Percentiles rank a stretch among this genome's conserved stretches.
Conservation (phyloP, 2,797 vertebrate genomes). For the Peromyscus aztecus region DNA sequence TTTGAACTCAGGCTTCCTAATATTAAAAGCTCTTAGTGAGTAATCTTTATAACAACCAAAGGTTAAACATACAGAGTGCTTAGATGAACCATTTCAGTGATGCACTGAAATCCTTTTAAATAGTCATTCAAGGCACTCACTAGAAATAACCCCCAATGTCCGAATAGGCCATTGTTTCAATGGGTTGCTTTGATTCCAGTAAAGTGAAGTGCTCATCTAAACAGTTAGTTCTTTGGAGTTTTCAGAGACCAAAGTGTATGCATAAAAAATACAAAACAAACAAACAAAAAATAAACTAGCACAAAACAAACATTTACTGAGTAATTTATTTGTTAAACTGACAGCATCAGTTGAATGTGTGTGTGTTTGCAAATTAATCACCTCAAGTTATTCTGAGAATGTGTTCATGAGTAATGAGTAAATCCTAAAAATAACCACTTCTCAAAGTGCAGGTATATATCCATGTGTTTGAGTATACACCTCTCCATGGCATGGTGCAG, state of each 20-base stretch:
- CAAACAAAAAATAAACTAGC: neutral
- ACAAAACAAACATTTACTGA: neutral
- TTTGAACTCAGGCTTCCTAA: constrained; percentile 39
- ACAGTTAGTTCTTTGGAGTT: constrained; percentile 57
- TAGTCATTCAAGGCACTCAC: constrained; percentile 42
- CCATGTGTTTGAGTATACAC: neutral
- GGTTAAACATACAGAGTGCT: constrained; percentile 55
- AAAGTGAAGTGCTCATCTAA: constrained; percentile 68
- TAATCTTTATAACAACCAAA: constrained; percentile 67
- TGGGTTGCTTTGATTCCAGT: constrained; percentile 70
- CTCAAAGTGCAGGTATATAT: neutral
- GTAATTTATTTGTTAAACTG: constrained; percentile 7
- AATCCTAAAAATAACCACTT: neutral
- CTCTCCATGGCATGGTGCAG: neutral
- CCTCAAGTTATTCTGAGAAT: neutral
- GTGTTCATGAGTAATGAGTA: neutral
- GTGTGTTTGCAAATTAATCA: neutral
- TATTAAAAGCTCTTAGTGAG: constrained; percentile 73
- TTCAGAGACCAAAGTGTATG: neutral
- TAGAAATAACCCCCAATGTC: constrained; percentile 65
- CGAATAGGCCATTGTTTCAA: constrained; percentile 70
- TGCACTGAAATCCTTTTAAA: constrained; percentile 65
- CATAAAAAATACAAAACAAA: neutral
- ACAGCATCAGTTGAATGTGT: neutral
- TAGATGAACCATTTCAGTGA: constrained; percentile 64